These are phyloP conservation scores for Botrylloides violaceus DNA, from an alignment of 23 tunicate species.

Conservation along the genomic window DNA sequence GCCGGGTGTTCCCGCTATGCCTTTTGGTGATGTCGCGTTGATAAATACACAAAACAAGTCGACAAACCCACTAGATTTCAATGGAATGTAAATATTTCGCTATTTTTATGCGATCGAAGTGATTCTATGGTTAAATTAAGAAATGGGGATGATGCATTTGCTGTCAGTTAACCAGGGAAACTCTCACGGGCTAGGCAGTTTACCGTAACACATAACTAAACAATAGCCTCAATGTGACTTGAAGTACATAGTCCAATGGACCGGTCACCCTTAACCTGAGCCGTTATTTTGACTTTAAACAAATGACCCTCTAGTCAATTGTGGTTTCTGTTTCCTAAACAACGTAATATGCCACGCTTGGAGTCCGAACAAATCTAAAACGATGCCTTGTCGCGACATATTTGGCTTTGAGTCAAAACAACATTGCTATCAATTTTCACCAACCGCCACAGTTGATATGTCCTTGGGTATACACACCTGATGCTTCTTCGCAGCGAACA, in stretches of 20 bases:
- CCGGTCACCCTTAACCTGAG: neutral
- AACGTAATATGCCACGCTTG: neutral
- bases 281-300: neutral
- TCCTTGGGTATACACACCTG: neutral
- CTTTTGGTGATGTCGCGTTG: too few relatives aligned
- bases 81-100: too few relatives aligned
- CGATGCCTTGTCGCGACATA: neutral
- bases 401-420: neutral
- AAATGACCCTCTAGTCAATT: neutral
- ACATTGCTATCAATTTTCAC: neutral
- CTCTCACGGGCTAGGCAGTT: neutral
- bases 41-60: too few relatives aligned
- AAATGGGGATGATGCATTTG: neutral
- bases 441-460: neutral
- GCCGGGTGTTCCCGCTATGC: too few relatives aligned
- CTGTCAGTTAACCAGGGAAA: neutral
- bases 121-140: too few relatives aligned
- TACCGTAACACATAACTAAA: neutral
- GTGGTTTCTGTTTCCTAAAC: neutral
- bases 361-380: too few relatives aligned
- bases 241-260: neutral
- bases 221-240: neutral
- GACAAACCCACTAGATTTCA: too few relatives aligned
- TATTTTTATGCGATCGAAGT: too few relatives aligned
- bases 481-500: neutral